Base-by-base conservation (phyloP, 2,797 vertebrate genomes). In the Silurus lanzhouensis region DNA sequence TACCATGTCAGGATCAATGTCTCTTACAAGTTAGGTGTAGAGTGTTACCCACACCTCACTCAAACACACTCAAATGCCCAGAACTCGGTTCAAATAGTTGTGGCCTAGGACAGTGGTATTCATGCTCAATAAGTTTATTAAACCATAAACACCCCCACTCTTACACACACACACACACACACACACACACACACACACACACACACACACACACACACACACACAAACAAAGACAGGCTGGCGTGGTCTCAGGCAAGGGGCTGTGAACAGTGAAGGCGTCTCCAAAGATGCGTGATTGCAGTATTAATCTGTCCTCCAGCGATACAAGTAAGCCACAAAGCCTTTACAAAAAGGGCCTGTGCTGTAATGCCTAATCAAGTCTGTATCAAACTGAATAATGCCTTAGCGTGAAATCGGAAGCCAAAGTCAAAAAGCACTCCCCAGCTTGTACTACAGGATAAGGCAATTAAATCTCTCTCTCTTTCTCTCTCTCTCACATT, bases 321-420 rank as follows among this genome's bases (percentile, higher is more conserved):
- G 90, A 91, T 88, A 89, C 89, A 74, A 84, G 87, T 89, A 74
- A 90, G 90, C 92, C 91, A 90, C 92, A 93, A 93, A 94, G 91
- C 92, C 91, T 87, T 74, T 58, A 75, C 82, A 89, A 84, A 87
- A 86, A 86, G 84, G 86, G 86, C 82, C 81, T 84, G 81, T 88
- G 86, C 90, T 91, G 89, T 93, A 93, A 94, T 90, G 92, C 93
- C 93, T 94, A 94, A 95, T 95, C 94, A 94, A 94, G 93, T 94
- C 92, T 93, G 93, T 92, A 95, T 94, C 93, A 93, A 93, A 92
- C 93, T 92, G 93, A 95, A 94, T 95, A 95, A 95, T 94, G 93
- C 92, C 89, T 84, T 91, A 91, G 93, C 90, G 91, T 95, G 93
- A 95, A 95, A 95, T 94, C 91, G 89, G 92, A 92, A 92, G 93